A percentile compares a stretch with the other conserved stretches of the same genome.
Evolutionary conservation across 2,888 invertebrate genomes (phyloP).

Genomic region (Limenitis camilla): DNA sequence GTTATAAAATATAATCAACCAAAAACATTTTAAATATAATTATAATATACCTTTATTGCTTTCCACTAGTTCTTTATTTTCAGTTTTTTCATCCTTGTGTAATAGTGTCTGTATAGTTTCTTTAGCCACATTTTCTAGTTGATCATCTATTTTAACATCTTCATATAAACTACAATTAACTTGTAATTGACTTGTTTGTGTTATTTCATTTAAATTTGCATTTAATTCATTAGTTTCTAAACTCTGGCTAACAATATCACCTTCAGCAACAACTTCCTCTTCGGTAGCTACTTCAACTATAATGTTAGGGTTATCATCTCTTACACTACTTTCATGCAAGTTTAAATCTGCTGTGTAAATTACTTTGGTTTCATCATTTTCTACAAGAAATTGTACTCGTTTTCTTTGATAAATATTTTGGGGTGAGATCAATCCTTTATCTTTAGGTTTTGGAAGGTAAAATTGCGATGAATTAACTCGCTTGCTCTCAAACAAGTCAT

Average conservation of each 20-base stretch:
- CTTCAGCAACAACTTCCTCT: conserved; percentile 34
- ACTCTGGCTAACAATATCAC: conserved; percentile 59
- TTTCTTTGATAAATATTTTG: conserved; percentile 72
- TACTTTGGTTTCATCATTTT: conserved; percentile 73
- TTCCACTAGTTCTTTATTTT: conserved; percentile 35
- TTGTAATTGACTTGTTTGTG: conserved; percentile 38
- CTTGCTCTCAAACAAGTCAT: conserved; percentile 50
- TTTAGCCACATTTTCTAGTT: conserved; percentile 22
- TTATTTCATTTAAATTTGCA: conserved; percentile 17
- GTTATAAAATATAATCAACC: neutral
- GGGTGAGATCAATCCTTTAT: conserved; percentile 42
- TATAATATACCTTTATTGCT: conserved; percentile 12
- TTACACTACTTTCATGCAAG: conserved; percentile 48
- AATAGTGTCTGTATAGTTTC: neutral
- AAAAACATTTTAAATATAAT: neutral
- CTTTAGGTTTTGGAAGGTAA: conserved; percentile 76
- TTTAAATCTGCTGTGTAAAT: conserved; percentile 68
- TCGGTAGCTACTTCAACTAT: conserved; percentile 12
- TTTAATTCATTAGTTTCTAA: conserved; percentile 29
- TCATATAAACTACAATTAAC: conserved; percentile 36
- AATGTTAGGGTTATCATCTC: conserved; percentile 30
- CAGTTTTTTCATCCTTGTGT: conserved; percentile 7
- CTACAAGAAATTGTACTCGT: conserved; percentile 82
- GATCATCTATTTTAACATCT: conserved; percentile 21
- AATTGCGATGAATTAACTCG: conserved; percentile 70